phyloP scores from a whole-genome alignment of 1,140 invertebrate genomes.

The Apis florea region DNA sequence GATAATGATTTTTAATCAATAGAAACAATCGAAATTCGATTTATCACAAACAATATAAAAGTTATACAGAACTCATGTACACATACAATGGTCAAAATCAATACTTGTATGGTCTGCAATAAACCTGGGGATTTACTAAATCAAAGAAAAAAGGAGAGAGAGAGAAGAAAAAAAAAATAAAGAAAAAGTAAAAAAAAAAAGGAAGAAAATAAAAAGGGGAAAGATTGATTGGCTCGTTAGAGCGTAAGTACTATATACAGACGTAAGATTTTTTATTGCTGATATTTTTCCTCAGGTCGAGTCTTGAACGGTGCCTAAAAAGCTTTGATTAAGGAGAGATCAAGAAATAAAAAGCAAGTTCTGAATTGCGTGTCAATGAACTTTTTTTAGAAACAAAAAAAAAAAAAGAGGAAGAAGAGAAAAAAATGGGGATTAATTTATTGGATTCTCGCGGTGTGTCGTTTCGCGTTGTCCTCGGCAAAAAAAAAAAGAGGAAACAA shows the following conservation, averaged over 20 bases:
- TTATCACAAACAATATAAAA: background rate
- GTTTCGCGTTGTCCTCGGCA: constrained; percentile 1
- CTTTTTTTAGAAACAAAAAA: constrained; percentile 22
- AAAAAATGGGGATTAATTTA: constrained; percentile 19
- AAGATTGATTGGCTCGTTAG: constrained; percentile 34
- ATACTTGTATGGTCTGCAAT: constrained; percentile 39
- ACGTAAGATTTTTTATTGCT: constrained; percentile 56
- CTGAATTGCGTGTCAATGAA: constrained; percentile 66
- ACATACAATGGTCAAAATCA: constrained; percentile 5
- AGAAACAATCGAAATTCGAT: constrained; percentile 22
- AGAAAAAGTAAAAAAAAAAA: background rate
- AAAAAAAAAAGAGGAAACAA: constrained; percentile 4
- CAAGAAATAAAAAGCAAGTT: constrained; percentile 53
- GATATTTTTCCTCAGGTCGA: constrained; percentile 56
- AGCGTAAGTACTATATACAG: constrained; percentile 39
- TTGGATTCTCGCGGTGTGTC: constrained; percentile 8
- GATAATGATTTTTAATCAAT: background rate
- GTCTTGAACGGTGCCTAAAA: constrained; percentile 62
- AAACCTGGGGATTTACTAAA: constrained; percentile 10
- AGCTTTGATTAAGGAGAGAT: constrained; percentile 51
- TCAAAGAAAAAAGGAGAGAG: background rate
- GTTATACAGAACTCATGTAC: background rate
- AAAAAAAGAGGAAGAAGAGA: background rate
- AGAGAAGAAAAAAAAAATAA: background rate
- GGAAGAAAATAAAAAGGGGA: background rate